A percentile compares a stretch with the other conserved stretches of the same genome.
These are phyloP conservation scores for Notolepis coatsorum DNA, from an alignment of 2,797 vertebrate genomes.

Conservation along the genomic window DNA sequence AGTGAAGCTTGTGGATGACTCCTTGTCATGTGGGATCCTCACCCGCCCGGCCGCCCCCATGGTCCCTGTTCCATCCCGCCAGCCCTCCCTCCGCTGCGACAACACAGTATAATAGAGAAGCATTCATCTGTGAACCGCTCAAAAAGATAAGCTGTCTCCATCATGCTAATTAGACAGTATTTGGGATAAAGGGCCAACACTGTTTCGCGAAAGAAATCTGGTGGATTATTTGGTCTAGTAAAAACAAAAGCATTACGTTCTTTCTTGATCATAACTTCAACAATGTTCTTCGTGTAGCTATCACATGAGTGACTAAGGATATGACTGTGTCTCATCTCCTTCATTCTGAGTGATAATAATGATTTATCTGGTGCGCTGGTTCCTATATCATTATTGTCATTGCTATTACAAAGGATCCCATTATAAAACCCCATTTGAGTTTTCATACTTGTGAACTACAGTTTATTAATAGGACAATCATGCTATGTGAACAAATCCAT, in stretches of 20 bases:
- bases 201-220: too few relatives aligned
- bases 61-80: constrained; percentile 5
- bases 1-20: constrained; percentile 49
- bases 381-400: constrained; percentile 1
- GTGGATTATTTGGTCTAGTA: background rate
- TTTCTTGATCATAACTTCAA: background rate
- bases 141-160: background rate
- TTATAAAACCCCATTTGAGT: constrained; percentile 2
- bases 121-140: background rate
- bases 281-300: too few relatives aligned
- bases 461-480: constrained; percentile 12
- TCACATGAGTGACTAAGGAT: background rate
- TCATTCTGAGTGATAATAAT: background rate
- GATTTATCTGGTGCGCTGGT: background rate
- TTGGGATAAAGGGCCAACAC: background rate
- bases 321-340: background rate
- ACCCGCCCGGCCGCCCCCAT: too few relatives aligned
- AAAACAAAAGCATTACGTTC: background rate
- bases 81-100: background rate
- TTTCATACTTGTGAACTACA: background rate
- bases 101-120: constrained; percentile 1
- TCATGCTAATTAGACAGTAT: background rate
- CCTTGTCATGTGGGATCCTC: constrained; percentile 56
- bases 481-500: constrained; percentile 14
- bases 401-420: background rate